phyloP scores from a whole-genome alignment of 2,113 vertebrate genomes.

The Talpa occidentalis region DNA sequence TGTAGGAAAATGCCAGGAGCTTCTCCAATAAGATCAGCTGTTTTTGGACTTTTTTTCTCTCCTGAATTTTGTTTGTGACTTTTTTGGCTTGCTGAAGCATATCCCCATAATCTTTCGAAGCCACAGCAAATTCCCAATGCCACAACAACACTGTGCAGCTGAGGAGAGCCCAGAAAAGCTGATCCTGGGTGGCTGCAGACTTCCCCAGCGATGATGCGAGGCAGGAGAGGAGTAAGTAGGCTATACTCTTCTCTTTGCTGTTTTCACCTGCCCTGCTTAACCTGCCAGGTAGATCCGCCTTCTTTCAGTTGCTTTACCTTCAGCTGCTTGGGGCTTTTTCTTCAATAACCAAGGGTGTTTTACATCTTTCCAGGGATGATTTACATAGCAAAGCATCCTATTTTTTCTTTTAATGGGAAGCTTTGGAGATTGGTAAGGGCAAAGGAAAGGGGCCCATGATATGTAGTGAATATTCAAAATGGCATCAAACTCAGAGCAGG shows the following conservation, averaged over 20 bases:
- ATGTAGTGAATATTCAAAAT: slow-evolving; percentile 52
- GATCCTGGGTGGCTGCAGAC: slow-evolving; percentile 69
- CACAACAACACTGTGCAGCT: slow-evolving; percentile 71
- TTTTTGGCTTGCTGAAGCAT: slow-evolving; percentile 74
- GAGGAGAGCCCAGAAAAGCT: slow-evolving; percentile 71
- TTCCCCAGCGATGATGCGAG: slow-evolving; percentile 43
- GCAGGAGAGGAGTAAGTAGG: slow-evolving; percentile 61
- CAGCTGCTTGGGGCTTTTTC: slow-evolving; percentile 45
- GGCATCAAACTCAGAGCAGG: slow-evolving; percentile 18
- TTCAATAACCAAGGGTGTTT: slow-evolving; percentile 53
- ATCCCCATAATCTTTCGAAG: slow-evolving; percentile 77
- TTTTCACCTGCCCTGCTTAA: slow-evolving; percentile 56
- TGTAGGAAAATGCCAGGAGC: slow-evolving; percentile 81
- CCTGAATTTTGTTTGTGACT: slow-evolving; percentile 75
- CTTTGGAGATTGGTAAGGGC: slow-evolving; percentile 42
- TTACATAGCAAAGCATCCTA: slow-evolving; percentile 6
- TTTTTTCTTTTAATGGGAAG: slow-evolving; percentile 56
- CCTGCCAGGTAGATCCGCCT: slow-evolving; percentile 14
- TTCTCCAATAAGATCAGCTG: slow-evolving; percentile 83
- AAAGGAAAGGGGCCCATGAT: neutral
- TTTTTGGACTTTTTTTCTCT: slow-evolving; percentile 64
- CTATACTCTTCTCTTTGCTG: neutral
- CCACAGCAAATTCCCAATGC: slow-evolving; percentile 76
- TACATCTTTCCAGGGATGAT: slow-evolving; percentile 31
- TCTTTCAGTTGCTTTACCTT: slow-evolving; percentile 49